Evolutionary conservation across 2,797 vertebrate genomes (phyloP).

Genomic region (Leptodactylus fallax): DNA sequence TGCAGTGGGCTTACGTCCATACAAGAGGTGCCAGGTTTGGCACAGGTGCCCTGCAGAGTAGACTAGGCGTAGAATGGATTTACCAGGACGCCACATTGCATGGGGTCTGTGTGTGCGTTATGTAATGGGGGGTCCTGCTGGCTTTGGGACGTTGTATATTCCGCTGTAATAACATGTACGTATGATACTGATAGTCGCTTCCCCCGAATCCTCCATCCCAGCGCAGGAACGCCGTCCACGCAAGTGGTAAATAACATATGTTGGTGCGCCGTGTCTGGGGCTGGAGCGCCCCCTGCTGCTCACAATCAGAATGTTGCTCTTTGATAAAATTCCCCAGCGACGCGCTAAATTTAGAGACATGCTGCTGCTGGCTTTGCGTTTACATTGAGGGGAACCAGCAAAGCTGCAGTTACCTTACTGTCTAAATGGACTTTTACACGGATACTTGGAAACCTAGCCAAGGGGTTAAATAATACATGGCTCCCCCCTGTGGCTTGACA

Average conservation of each 20-base stretch:
- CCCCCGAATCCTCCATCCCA: background rate
- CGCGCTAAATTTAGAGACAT: constrained; percentile 46
- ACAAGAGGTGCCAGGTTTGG: background rate
- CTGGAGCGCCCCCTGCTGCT: constrained; percentile 71
- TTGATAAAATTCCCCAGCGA: constrained; percentile 27
- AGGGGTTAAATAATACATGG: constrained; percentile 16
- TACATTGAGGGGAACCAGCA: background rate
- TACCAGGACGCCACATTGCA: too few relatives aligned
- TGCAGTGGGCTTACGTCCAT: background rate
- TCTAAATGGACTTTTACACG: background rate
- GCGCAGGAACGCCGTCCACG: background rate
- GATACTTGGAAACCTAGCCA: background rate
- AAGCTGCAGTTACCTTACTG: background rate
- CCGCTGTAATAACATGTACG: background rate
- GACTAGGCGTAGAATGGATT: too few relatives aligned
- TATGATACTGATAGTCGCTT: background rate
- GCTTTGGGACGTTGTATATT: background rate
- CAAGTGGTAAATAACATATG: constrained; percentile 58
- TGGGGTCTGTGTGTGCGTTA: too few relatives aligned
- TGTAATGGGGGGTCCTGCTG: background rate
- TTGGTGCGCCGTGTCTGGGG: constrained; percentile 44
- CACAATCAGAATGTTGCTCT: background rate
- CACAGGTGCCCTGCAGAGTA: too few relatives aligned
- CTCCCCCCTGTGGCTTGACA: constrained; percentile 28
- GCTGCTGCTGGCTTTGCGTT: constrained; percentile 18